Conservation (phyloP, 2,797 vertebrate genomes). For the Staurois parvus region DNA sequence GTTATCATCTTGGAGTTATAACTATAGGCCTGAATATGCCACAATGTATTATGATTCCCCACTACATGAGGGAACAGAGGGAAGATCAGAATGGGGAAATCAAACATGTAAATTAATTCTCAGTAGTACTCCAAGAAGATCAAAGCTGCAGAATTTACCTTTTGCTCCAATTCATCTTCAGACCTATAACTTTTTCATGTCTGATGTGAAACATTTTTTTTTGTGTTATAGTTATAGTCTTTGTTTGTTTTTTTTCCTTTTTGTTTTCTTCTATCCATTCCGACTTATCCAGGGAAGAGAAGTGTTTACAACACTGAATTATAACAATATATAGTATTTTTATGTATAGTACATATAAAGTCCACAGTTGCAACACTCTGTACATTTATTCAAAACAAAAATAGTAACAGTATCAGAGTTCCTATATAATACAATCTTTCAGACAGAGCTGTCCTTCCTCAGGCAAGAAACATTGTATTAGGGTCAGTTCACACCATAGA, state of each 20-base stretch:
- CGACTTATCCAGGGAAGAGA: too few species aligned
- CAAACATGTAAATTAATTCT: constrained; percentile 62
- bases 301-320: too few species aligned
- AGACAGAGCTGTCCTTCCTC: too few species aligned
- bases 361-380: too few species aligned
- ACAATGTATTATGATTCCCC: constrained; percentile 53
- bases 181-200: constrained; percentile 66
- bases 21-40: constrained; percentile 55
- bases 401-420: too few species aligned
- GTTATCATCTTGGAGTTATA: constrained; percentile 32
- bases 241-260: neutral
- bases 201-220: constrained; percentile 46
- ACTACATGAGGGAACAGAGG: constrained; percentile 45
- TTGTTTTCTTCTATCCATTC: too few species aligned
- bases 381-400: too few species aligned
- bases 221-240: constrained; percentile 38
- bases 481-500: too few species aligned
- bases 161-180: constrained; percentile 89
- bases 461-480: too few species aligned
- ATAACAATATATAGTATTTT: too few species aligned
- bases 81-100: constrained; percentile 58
- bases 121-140: constrained; percentile 72
- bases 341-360: too few species aligned
- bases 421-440: too few species aligned
- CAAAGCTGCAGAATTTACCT: constrained; percentile 88